phyloP scores from a whole-genome alignment of 2,113 vertebrate genomes.

The Sylvietta virens region DNA sequence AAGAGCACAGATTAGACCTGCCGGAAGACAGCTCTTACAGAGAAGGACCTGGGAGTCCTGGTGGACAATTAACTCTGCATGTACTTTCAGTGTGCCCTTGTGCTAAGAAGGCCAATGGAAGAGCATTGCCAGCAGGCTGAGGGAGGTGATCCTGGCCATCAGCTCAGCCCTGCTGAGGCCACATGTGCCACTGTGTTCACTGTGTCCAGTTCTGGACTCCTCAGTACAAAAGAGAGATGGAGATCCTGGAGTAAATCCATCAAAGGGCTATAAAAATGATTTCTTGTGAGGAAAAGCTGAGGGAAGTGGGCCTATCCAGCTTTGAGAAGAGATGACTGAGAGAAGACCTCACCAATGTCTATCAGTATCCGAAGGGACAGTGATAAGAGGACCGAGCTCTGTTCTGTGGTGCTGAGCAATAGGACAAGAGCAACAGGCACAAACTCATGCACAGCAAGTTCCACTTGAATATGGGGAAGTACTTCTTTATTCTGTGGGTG shows the following conservation, averaged over 20 bases:
- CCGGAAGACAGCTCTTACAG: background rate
- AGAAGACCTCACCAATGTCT: fast-evolving
- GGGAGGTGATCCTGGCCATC: background rate
- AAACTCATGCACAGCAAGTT: background rate
- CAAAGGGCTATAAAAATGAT: background rate
- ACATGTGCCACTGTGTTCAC: background rate
- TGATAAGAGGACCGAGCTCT: background rate
- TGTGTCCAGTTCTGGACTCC: background rate
- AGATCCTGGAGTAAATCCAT: background rate
- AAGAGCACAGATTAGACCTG: background rate
- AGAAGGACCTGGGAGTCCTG: background rate
- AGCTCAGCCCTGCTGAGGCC: background rate
- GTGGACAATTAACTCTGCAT: background rate
- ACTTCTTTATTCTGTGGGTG: too few relatives aligned
- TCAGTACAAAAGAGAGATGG: background rate
- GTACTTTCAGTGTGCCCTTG: background rate
- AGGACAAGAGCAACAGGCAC: background rate
- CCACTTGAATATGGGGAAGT: background rate
- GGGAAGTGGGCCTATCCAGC: background rate
- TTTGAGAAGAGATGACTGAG: background rate
- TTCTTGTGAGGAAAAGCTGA: background rate
- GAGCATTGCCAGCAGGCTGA: background rate
- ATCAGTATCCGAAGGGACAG: background rate
- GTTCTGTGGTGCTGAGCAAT: fast-evolving
- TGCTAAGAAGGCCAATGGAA: background rate